Evolutionary conservation across 2,797 vertebrate genomes (phyloP), one percentile per base, ranked within the genome.

Genomic region (Pampus argenteus): DNA sequence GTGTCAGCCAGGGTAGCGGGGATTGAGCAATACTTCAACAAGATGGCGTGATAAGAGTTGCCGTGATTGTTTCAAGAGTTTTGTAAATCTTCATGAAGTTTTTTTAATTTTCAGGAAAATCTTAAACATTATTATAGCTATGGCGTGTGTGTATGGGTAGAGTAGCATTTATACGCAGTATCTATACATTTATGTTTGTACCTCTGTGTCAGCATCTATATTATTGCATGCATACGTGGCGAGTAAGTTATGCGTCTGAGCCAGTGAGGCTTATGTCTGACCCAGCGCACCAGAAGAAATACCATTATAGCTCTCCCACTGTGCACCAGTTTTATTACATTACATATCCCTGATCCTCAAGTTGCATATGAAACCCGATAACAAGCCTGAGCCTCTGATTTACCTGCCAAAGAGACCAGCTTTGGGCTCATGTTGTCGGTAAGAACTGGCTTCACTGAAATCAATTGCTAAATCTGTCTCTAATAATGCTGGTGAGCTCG

Each of bases 351-450:
- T 69, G 82, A 89, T 90, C 83, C 89, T 87, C 86, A 5, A 74
- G 88, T 85, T 87, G 86, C 86, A 87, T 90, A 90, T 90, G 88
- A 90, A 91, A 90, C 84, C 73, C 23, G 76, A 89, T 89, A 91
- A 90, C 88, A 88, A 90, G 76, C 79, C 60, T 3, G 71, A 65
- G 77, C 54, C 79, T 87, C 82, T 86, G 88, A 92, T 91, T 90
- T 90, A 92, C 73, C 76, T 58, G 52, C 77, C 60, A 60, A 18
- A 44, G 70, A 82, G 76, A 55, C 56, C 71, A 2, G 82, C 78
- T 60, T 18, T 44, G 71, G 83, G 63, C 70, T 73, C 70, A 26
- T 63, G 71, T 78, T 56, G 78, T 73, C 28, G 48, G 68, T 62
- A 48, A 66, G 64, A 78, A 74, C 65, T 1, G 54, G 65, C 84